Evolutionary conservation across 2,797 vertebrate genomes (phyloP).

Genomic region (Pseudocheirus occidentalis): DNA sequence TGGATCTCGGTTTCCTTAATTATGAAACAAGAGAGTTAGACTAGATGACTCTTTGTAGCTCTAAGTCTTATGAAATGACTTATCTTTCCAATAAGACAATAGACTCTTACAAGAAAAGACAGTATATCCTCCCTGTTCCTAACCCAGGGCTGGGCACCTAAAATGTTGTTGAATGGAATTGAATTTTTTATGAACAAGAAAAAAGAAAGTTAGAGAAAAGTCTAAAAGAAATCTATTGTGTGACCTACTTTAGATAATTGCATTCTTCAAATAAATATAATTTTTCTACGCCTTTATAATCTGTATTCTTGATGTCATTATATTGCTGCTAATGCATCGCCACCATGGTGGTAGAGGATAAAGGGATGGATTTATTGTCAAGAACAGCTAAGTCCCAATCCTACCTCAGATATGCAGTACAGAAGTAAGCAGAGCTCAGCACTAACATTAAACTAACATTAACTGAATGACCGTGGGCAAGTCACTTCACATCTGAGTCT

Average conservation of each 20-base stretch:
- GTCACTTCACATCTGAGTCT: background rate
- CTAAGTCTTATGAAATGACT: background rate
- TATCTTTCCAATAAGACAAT: background rate
- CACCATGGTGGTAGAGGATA: too few relatives aligned
- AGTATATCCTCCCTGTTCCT: background rate
- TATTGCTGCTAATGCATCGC: too few relatives aligned
- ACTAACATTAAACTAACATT: background rate
- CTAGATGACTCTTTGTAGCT: too few relatives aligned
- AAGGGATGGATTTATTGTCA: too few relatives aligned
- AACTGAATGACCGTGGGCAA: background rate
- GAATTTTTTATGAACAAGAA: background rate
- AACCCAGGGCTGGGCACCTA: background rate
- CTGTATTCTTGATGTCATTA: background rate
- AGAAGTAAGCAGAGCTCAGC: too few relatives aligned
- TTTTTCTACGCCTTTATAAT: slow-evolving; percentile 16
- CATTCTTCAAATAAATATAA: slow-evolving; percentile 3
- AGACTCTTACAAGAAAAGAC: background rate
- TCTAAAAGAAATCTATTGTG: background rate
- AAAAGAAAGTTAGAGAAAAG: background rate
- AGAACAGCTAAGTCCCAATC: background rate
- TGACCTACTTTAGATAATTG: background rate
- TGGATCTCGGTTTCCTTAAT: too few relatives aligned
- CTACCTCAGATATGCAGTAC: background rate
- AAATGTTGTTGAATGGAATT: background rate
- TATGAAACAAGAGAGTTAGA: too few relatives aligned